Percentiles rank a stretch among this genome's conserved stretches.
Evolutionary conservation across 35 echinoderm and acorn worm genomes (phyloP).

Genomic region (Hemicentrotus pulcherrimus): DNA sequence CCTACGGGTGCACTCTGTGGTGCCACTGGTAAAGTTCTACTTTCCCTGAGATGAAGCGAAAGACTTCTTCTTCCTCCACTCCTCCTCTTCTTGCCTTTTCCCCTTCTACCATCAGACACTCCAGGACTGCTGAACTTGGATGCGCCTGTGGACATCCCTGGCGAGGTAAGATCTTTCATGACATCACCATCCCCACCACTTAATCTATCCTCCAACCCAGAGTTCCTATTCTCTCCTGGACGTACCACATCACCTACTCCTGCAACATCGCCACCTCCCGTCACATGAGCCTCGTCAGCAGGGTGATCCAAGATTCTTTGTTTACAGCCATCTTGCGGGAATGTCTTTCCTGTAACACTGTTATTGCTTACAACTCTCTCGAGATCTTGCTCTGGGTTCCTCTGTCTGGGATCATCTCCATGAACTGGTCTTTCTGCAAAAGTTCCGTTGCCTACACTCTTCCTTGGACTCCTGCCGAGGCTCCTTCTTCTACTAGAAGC

Average conservation of each 20-base stretch:
- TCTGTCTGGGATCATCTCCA: not conserved
- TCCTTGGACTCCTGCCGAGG: not conserved
- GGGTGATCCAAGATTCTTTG: not conserved
- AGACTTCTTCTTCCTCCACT: slow-evolving; percentile 20
- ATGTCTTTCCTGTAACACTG: not conserved
- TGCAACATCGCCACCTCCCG: not conserved
- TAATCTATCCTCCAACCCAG: slow-evolving; percentile 16
- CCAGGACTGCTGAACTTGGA: not conserved
- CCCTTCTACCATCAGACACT: not conserved
- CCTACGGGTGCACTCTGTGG: not conserved
- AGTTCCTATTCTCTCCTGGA: not conserved
- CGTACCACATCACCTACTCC: not conserved
- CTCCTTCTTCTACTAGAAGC: not conserved
- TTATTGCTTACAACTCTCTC: not conserved
- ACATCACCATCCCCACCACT: not conserved
- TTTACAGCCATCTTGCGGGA: not conserved
- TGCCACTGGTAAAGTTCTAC: not conserved
- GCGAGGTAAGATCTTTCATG: not conserved
- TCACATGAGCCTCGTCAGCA: not conserved
- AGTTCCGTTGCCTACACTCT: no score
- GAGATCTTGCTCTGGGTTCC: not conserved
- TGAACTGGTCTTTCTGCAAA: no score
- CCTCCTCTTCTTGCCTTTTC: not conserved
- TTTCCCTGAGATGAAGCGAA: not conserved
- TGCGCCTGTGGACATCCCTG: not conserved